A percentile compares a stretch with the other conserved stretches of the same genome.
Conservation (phyloP, 64 coral and sea anemone genomes). For the Porites australiensis region DNA sequence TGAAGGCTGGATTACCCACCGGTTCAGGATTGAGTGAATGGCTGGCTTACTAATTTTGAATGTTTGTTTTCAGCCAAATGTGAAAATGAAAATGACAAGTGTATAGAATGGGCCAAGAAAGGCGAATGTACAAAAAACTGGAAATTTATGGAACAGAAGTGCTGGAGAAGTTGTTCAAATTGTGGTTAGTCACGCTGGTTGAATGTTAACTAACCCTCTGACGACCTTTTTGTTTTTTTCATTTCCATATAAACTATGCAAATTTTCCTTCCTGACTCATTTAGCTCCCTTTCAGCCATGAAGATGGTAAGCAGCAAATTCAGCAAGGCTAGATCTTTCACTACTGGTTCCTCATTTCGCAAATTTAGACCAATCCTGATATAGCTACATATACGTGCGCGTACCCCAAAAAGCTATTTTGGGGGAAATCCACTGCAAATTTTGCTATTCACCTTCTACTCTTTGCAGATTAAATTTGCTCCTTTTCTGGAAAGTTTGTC, state of each 20-base stretch:
- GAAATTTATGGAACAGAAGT: conserved; percentile 64
- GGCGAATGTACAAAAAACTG: conserved; percentile 46
- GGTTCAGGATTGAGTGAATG: neutral
- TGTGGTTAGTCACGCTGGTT: conserved; percentile 37
- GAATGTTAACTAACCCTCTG: neutral
- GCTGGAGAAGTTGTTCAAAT: conserved; percentile 71
- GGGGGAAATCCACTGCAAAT: no score
- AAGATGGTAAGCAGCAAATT: no score
- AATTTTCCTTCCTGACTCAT: no score
- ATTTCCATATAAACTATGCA: neutral
- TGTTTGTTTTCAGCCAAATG: conserved; percentile 22
- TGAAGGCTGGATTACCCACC: neutral
- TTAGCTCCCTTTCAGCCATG: no score
- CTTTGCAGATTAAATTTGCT: no score
- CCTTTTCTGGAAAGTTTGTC: no score
- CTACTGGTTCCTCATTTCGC: no score
- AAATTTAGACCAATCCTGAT: no score
- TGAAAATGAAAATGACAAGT: conserved; percentile 11
- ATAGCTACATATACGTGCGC: no score
- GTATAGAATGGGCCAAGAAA: conserved; percentile 42
- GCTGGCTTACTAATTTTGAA: neutral
- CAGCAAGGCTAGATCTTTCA: no score
- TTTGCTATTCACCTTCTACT: no score
- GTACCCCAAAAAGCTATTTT: no score
- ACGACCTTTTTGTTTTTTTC: neutral